A percentile compares a stretch with the other conserved stretches of the same genome.
Conservation (phyloP, 1,140 invertebrate genomes). For the Rhopalosiphum maidis region DNA sequence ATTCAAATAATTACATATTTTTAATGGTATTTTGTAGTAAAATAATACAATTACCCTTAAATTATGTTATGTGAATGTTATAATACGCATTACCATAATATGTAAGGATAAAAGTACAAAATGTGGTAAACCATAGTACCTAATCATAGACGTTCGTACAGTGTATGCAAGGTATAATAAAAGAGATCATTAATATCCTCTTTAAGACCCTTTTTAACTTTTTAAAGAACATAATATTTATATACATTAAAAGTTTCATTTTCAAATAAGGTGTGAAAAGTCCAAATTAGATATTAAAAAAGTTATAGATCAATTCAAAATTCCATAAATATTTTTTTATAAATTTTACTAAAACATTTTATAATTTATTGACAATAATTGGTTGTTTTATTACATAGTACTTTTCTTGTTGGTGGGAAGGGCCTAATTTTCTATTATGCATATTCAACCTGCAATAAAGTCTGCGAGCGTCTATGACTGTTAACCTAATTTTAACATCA, state of each 20-base stretch:
- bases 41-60: neutral
- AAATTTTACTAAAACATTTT: neutral
- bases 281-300: no score
- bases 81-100: no score
- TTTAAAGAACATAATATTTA: no score
- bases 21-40: neutral
- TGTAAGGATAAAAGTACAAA: no score
- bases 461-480: neutral
- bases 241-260: no score
- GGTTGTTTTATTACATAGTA: neutral
- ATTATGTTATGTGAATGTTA: no score
- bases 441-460: neutral
- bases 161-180: no score
- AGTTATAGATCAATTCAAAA: neutral
- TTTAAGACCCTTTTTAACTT: no score
- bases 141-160: no score
- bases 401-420: neutral
- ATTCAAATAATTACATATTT: neutral
- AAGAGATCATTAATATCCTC: no score
- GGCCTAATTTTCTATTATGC: neutral
- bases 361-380: neutral
- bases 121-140: no score
- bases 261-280: no score
- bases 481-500: neutral
- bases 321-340: neutral